Percentiles rank a stretch among this genome's conserved stretches.
Conservation (phyloP, 2,797 vertebrate genomes). For the Pachyuromys duprasi region DNA sequence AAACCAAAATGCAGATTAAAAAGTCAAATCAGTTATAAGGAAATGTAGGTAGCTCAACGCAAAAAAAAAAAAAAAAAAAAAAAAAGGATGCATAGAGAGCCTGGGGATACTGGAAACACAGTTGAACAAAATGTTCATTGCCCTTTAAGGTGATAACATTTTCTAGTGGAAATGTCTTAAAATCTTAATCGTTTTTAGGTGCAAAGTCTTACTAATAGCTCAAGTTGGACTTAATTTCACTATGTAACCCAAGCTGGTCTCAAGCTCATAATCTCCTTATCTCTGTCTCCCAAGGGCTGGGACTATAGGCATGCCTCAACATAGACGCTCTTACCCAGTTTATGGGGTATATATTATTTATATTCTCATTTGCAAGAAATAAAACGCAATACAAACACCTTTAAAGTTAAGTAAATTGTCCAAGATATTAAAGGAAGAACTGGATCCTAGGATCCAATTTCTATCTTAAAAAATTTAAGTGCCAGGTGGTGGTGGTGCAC, state of each 20-base stretch:
- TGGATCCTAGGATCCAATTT: slow-evolving; percentile 34
- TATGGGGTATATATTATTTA: slow-evolving; percentile 28
- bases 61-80: no score
- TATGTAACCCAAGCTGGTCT: background rate
- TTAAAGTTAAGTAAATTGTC: slow-evolving; percentile 51
- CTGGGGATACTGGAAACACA: slow-evolving; percentile 9
- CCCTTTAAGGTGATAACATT: slow-evolving; percentile 32
- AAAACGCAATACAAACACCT: slow-evolving; percentile 10
- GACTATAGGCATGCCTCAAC: background rate
- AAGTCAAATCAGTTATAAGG: slow-evolving; percentile 30
- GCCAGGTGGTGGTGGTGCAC: background rate
- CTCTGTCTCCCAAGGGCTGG: background rate
- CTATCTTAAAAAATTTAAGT: background rate
- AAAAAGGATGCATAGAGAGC: slow-evolving; percentile 18
- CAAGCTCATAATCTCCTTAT: background rate
- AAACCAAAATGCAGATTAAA: background rate
- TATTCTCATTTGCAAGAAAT: slow-evolving; percentile 57
- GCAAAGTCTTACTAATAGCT: background rate
- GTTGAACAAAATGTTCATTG: slow-evolving; percentile 62
- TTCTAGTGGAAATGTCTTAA: slow-evolving; percentile 24
- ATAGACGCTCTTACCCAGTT: background rate
- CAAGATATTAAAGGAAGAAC: slow-evolving; percentile 26
- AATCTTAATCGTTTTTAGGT: background rate
- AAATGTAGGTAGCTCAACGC: slow-evolving; percentile 5
- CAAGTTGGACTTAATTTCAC: background rate